phyloP scores from a whole-genome alignment of 2,888 invertebrate genomes.

The Nebria brevicollis region DNA sequence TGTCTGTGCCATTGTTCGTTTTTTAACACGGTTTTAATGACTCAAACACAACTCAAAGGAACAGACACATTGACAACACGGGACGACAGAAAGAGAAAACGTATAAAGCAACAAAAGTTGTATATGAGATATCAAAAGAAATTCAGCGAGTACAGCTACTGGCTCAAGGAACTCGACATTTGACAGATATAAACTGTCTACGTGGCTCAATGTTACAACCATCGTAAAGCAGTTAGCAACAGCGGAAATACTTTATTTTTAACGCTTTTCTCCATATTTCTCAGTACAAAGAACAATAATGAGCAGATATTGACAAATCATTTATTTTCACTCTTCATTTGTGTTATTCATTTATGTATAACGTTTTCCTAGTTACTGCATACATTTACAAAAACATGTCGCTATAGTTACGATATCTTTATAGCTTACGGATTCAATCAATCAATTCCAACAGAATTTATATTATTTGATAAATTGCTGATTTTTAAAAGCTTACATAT shows the following conservation, averaged over 20 bases:
- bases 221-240: background rate
- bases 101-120: background rate
- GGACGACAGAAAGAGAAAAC: background rate
- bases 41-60: background rate
- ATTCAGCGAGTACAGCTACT: background rate
- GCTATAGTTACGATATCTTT: too few species aligned
- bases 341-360: too few species aligned
- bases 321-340: too few species aligned
- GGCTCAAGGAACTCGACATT: background rate
- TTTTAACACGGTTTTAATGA: background rate
- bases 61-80: background rate
- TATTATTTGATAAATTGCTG: too few species aligned
- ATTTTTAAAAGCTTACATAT: too few species aligned
- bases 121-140: background rate
- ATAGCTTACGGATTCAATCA: too few species aligned
- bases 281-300: too few species aligned
- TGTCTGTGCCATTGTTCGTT: background rate
- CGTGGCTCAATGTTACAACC: background rate
- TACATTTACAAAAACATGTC: too few species aligned
- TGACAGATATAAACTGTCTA: slow-evolving; percentile 1
- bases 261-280: background rate
- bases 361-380: too few species aligned
- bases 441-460: too few species aligned
- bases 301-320: too few species aligned
- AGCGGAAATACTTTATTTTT: background rate